Base-by-base conservation (phyloP, 2,888 invertebrate species). In the Molanna angustata region DNA sequence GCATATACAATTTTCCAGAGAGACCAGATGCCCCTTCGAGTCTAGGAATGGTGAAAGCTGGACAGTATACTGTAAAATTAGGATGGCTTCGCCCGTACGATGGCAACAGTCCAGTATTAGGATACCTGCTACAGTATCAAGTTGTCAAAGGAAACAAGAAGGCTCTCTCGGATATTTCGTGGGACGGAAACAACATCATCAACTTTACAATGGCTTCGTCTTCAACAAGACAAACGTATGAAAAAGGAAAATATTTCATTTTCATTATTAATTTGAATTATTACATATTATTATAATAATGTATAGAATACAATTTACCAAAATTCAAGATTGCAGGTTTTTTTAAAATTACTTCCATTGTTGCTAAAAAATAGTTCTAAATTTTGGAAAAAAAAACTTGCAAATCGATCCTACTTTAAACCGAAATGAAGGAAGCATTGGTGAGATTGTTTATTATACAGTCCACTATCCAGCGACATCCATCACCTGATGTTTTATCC, bases 41-140 rank as follows among this genome's bases (percentile, higher is more conserved):
- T 61, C 74, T 86, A 46, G 79, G 82, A 62, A 80, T 85, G 9
- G 67, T 84, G 50, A 85, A 86, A 65, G 78, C 83, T 17, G 80
- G 82, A 1, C 85, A 85, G 2, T 72, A 85, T 52, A 79, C 83
- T 16, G 82, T 85, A 32, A 69, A 73, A 53, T 27, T 59, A 9
- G 73, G 86, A 44, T 90, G 90, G 90, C 79, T 82, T 45, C 75
- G 84, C 54, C 84, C 88, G 1, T 88, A 86, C 64, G 87, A 88
- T 62, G 89, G 90, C 2, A 89, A 90, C 68, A 88, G 88, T 32
- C 89, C 88, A 0, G 85, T 90, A 19, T 72, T 85, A 39, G 86
- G 87, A 58, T 90, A 89, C 67, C 75, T 88, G 53, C 83, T 89
- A 35, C 88, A 88, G 64, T 88, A 88, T 65, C 76, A 85, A 64